Evolutionary conservation across 2,888 invertebrate species (phyloP).

Genomic region (Cosmorhoe ocellata): DNA sequence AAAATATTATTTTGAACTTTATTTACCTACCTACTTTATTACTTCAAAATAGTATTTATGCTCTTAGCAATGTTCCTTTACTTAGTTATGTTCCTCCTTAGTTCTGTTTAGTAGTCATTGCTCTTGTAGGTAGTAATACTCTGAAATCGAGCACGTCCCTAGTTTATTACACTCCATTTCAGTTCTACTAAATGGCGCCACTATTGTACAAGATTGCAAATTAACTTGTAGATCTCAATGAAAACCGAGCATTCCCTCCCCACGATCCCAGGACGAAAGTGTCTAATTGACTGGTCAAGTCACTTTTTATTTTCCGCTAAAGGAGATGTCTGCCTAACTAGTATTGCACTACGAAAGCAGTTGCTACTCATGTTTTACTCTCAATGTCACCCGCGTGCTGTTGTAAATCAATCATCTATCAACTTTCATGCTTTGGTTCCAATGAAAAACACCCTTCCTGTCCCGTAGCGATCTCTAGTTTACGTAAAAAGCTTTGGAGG

Average conservation of each 20-base stretch:
- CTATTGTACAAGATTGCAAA: constrained; percentile 28
- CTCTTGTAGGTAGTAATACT: too few species aligned
- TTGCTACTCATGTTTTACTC: constrained; percentile 29
- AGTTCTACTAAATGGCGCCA: constrained; percentile 4
- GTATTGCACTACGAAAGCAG: constrained; percentile 30
- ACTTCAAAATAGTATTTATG: too few species aligned
- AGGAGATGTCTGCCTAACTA: constrained; percentile 27
- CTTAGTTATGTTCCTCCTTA: too few species aligned
- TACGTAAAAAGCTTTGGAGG: constrained; percentile 22
- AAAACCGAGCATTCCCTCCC: constrained; percentile 30
- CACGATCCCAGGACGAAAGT: constrained; percentile 51
- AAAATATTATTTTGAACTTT: too few species aligned
- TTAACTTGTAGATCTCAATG: constrained; percentile 37
- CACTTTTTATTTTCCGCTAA: constrained; percentile 49
- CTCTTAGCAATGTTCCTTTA: too few species aligned
- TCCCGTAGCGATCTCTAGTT: constrained; percentile 16
- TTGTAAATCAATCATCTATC: constrained; percentile 48
- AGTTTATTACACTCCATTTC: too few species aligned
- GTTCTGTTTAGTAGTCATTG: too few species aligned
- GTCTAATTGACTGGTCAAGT: constrained; percentile 46
- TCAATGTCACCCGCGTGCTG: constrained; percentile 19
- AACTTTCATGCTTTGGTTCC: constrained; percentile 39
- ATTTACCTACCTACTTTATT: too few species aligned
- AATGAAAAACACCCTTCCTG: constrained; percentile 32
- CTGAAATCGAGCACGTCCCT: too few species aligned